Evolutionary conservation across 2,888 invertebrate genomes (phyloP).

Genomic region (Pyrgus malvae): DNA sequence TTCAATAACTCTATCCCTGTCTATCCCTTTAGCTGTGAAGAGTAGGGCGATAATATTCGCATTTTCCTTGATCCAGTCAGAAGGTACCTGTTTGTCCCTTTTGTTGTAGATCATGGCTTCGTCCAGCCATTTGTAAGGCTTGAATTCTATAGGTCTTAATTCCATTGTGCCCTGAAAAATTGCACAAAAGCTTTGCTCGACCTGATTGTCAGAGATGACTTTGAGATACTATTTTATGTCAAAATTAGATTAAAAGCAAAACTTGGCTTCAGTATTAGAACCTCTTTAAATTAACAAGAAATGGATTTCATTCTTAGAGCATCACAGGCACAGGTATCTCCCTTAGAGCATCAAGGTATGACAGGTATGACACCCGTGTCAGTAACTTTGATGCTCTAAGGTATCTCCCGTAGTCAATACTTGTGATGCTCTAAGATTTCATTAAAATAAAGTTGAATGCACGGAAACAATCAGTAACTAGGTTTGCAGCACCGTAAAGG

Average conservation of each 20-base stretch:
- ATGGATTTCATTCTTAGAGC: too few relatives aligned
- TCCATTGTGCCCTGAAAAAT: conserved; percentile 28
- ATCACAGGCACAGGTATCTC: too few relatives aligned
- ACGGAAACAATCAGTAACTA: too few relatives aligned
- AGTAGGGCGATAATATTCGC: conserved; percentile 57
- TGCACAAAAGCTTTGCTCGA: conserved; percentile 2
- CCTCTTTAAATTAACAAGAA: too few relatives aligned
- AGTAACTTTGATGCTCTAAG: too few relatives aligned
- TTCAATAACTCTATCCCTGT: conserved; percentile 52
- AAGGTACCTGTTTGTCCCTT: conserved; percentile 42
- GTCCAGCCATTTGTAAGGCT: conserved; percentile 54
- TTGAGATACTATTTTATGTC: conserved; percentile 7
- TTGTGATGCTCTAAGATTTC: too few relatives aligned
- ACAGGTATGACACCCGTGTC: too few relatives aligned
- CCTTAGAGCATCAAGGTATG: too few relatives aligned
- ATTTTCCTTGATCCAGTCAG: conserved; percentile 53
- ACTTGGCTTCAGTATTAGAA: neutral
- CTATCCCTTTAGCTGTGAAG: conserved; percentile 54
- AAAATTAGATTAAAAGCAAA: neutral
- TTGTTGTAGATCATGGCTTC: conserved; percentile 55
- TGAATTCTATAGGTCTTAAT: conserved; percentile 30
- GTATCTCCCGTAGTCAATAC: too few relatives aligned
- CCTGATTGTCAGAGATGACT: conserved; percentile 5
- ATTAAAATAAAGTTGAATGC: too few relatives aligned
- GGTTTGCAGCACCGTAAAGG: neutral